Evolutionary conservation across 2,797 vertebrate genomes (phyloP).

Genomic region (Tympanoctomys barrerae): DNA sequence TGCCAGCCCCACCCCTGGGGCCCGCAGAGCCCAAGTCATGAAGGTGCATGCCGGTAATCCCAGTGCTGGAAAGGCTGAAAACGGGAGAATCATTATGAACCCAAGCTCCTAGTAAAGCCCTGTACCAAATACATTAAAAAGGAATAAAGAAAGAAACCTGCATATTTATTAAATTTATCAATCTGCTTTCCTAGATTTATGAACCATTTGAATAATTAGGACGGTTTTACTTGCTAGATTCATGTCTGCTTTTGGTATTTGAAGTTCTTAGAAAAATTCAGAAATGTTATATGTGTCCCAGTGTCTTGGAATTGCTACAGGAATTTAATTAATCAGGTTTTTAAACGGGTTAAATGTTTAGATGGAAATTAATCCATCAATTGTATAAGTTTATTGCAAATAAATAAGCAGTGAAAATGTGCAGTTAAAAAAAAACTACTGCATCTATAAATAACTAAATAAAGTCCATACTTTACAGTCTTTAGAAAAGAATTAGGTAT

Average conservation of each 20-base stretch:
- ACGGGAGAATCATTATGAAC: too few relatives aligned
- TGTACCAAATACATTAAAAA: too few relatives aligned
- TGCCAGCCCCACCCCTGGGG: too few relatives aligned
- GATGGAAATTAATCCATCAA: constrained; percentile 33
- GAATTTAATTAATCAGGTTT: constrained; percentile 45
- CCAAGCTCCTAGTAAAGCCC: too few relatives aligned
- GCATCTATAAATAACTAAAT: constrained; percentile 1
- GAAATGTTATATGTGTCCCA: constrained; percentile 1
- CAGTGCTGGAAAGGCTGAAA: too few relatives aligned
- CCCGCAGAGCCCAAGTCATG: too few relatives aligned
- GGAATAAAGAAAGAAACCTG: background rate
- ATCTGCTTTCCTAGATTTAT: background rate
- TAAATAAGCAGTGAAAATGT: background rate
- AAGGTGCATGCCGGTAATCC: too few relatives aligned
- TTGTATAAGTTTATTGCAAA: background rate
- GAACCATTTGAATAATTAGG: background rate
- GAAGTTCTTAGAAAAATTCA: constrained; percentile 48
- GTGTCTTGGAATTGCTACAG: constrained; percentile 43
- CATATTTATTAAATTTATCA: constrained; percentile 50
- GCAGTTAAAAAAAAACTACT: background rate
- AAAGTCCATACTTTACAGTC: background rate
- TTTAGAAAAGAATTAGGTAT: background rate
- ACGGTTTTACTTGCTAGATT: constrained; percentile 25
- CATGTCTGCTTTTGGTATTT: constrained; percentile 23
- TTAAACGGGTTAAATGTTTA: background rate